Base-by-base conservation (phyloP, 2,797 vertebrate genomes). In the Oceanodroma leucorhoa region DNA sequence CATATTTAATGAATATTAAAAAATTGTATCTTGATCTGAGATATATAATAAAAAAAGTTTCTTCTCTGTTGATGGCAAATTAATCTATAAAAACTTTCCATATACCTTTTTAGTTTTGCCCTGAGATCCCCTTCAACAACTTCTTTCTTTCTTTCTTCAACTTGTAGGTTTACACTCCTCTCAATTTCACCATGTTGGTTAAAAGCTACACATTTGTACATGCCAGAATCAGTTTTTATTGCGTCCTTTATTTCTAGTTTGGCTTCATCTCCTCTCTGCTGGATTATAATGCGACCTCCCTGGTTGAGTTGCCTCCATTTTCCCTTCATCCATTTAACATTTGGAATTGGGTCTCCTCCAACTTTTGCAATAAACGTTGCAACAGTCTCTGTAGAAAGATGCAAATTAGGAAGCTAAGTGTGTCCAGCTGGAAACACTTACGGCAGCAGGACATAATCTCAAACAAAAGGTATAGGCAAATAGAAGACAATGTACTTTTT, bases 241-340 rank as follows among this genome's bases (percentile, higher is more conserved):
- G 99, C 98, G 40, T 99, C 99, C 72, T 96, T 98, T 93, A 99
- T 99, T 98, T 99, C 98, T 94, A 99, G 96, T 79, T 99, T 99
- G 73, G 99, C 98, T 89, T 99, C 99, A 34, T 98, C 98, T 57
- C 98, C 99, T 94, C 98, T 99, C 96, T 99, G 99, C 78, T 99
- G 98, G 21, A 99, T 98, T 71, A 93, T 97, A 95, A 99, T 97
- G 8, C 99, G 98, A 16, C 99, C 99, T 36, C 99, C 99, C 29
- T 99, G 99, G 38, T 98, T 99, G 84, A 99, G 97, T 79, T 99
- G 99, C 64, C 99, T 98, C 99, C 99, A 99, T 95, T 99, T 99
- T 21, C 99, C 99, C 96, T 99, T 99, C 97, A 99, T 99, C 99
- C 99, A 99, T 94, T 99, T 99, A 69, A 99, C 99, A 48, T 97